These are phyloP conservation scores for Drosophila tripunctata DNA, from an alignment of 2,888 invertebrate species.

Conservation along the genomic window DNA sequence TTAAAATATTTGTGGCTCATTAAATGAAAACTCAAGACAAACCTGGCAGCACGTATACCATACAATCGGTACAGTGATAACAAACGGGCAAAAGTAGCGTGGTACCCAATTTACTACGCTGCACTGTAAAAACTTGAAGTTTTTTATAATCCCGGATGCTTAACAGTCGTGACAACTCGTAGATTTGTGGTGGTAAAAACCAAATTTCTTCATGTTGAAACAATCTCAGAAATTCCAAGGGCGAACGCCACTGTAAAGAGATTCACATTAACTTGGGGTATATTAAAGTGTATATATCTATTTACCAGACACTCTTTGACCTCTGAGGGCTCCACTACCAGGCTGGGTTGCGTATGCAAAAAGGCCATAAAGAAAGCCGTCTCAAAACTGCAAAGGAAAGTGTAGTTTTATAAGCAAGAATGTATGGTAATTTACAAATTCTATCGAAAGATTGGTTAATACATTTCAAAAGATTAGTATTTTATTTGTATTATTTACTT, in stretches of 20 bases:
- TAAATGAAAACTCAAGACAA: neutral
- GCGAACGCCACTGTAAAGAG: constrained; percentile 52
- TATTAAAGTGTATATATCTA: too few species aligned
- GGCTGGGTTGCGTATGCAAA: constrained; percentile 41
- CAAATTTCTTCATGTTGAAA: constrained; percentile 35
- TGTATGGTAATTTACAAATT: too few species aligned
- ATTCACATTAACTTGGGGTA: neutral
- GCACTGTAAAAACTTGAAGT: constrained; percentile 40
- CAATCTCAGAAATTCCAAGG: constrained; percentile 38
- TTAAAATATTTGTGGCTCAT: too few species aligned
- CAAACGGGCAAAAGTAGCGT: constrained; percentile 49
- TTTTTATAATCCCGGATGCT: constrained; percentile 29
- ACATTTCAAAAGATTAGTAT: too few species aligned
- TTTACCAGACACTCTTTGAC: constrained; percentile 58
- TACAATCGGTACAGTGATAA: constrained; percentile 47
- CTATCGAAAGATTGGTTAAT: too few species aligned
- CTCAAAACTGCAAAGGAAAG: constrained; percentile 49
- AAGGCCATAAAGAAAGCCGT: constrained; percentile 64
- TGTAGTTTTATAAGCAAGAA: too few species aligned
- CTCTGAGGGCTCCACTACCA: constrained; percentile 58
- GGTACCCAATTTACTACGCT: constrained; percentile 52
- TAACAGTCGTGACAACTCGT: constrained; percentile 57
- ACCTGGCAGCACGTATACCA: constrained; percentile 58
- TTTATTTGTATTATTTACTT: too few species aligned
- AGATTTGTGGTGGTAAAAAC: constrained; percentile 62